These are phyloP conservation scores for Leptinotarsa texana DNA, from an alignment of 1,140 invertebrate genomes.

Conservation along the genomic window DNA sequence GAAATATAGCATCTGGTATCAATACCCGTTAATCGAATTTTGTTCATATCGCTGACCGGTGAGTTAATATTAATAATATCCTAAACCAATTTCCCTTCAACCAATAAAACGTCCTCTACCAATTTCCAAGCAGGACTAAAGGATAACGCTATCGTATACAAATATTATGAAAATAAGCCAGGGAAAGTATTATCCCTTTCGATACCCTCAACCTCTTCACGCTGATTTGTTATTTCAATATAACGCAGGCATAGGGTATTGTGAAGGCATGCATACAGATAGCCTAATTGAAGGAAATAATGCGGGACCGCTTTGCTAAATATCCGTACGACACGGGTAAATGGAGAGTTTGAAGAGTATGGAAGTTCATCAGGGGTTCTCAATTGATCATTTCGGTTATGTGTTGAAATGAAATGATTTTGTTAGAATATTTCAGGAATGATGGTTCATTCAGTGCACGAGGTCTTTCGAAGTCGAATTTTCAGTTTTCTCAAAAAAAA, in stretches of 20 bases:
- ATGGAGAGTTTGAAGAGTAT: not conserved
- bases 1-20: too few relatives aligned
- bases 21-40: not conserved
- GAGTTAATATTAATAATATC: not conserved
- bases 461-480: too few relatives aligned
- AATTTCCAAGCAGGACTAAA: not conserved
- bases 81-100: not conserved
- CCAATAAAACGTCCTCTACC: not conserved
- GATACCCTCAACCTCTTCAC: constrained; percentile 6
- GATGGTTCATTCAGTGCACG: too few relatives aligned
- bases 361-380: too few relatives aligned
- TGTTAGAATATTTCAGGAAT: too few relatives aligned
- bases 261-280: constrained; percentile 19
- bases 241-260: not conserved
- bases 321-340: not conserved
- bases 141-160: not conserved
- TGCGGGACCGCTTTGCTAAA: constrained; percentile 3
- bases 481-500: too few relatives aligned
- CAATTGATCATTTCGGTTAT: too few relatives aligned
- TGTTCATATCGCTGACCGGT: not conserved
- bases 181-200: constrained; percentile 9
- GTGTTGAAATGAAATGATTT: too few relatives aligned
- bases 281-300: constrained; percentile 15
- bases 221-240: constrained; percentile 17
- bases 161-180: not conserved